Conservation (phyloP, 2,888 invertebrate species). For the Pyrocoelia pectoralis region DNA sequence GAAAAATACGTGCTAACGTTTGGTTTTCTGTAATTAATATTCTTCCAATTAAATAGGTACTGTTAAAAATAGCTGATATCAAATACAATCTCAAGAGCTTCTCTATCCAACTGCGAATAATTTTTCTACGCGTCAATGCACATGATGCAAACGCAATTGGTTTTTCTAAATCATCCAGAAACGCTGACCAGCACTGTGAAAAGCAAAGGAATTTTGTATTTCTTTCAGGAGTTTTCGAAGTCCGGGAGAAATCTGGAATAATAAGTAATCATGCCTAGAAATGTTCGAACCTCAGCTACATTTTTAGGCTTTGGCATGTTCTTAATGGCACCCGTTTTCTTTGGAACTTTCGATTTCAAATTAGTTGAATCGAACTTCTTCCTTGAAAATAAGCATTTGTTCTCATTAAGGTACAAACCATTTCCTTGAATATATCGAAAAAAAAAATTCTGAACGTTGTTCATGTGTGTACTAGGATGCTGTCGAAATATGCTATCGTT, state of each 20-base stretch:
- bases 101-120: conserved; percentile 4
- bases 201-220: background rate
- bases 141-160: conserved; percentile 1
- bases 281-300: too few relatives aligned
- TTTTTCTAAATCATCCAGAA: background rate
- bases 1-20: background rate
- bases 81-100: conserved; percentile 3
- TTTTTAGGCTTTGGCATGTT: too few relatives aligned
- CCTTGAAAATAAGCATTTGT: too few relatives aligned
- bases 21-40: conserved; percentile 5
- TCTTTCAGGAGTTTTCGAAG: background rate
- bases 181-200: background rate
- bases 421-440: too few relatives aligned
- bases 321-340: background rate
- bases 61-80: background rate
- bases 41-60: background rate
- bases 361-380: background rate
- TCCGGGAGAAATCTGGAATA: background rate
- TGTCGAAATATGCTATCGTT: too few relatives aligned
- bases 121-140: background rate
- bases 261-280: too few relatives aligned
- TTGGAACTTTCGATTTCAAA: background rate
- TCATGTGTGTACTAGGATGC: too few relatives aligned
- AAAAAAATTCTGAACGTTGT: background rate
- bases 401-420: too few relatives aligned